Evolutionary conservation across 2,113 vertebrate species (phyloP).

Genomic region (Perca fluviatilis): DNA sequence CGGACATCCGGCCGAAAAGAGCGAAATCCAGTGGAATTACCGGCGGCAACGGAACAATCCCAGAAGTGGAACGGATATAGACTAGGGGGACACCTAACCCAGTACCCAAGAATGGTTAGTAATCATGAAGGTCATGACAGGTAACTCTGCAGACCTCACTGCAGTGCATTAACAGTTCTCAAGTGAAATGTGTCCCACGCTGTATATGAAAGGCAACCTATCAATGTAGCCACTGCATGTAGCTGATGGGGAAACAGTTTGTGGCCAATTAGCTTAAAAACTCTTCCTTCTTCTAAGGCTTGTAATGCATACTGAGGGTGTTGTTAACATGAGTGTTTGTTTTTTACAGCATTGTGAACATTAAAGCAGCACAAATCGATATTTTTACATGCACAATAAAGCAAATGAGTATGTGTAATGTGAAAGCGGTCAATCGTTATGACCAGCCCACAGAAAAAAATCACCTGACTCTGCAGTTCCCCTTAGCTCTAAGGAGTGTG

Average conservation of each 20-base stretch:
- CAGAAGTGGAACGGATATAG: too few species aligned
- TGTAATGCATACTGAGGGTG: neutral
- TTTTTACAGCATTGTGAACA: neutral
- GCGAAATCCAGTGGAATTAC: too few species aligned
- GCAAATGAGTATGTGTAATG: too few species aligned
- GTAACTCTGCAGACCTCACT: slow-evolving; percentile 11
- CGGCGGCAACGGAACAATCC: too few species aligned
- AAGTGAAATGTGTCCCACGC: neutral
- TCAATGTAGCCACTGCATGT: neutral
- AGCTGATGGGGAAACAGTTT: neutral
- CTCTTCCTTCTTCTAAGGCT: neutral
- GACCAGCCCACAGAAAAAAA: too few species aligned
- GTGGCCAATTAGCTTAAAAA: slow-evolving; percentile 12
- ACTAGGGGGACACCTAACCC: slow-evolving; percentile 5
- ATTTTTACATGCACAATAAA: too few species aligned
- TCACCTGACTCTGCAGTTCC: neutral
- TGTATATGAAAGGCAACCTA: neutral
- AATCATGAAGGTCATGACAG: slow-evolving; percentile 1
- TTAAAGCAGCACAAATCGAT: neutral
- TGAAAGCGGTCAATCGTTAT: too few species aligned
- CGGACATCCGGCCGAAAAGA: too few species aligned
- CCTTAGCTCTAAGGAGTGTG: neutral
- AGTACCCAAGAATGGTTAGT: neutral
- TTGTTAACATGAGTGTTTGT: neutral
- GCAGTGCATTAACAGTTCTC: neutral